phyloP scores from a whole-genome alignment of 2,888 invertebrate species.

The Catonia carolina region DNA sequence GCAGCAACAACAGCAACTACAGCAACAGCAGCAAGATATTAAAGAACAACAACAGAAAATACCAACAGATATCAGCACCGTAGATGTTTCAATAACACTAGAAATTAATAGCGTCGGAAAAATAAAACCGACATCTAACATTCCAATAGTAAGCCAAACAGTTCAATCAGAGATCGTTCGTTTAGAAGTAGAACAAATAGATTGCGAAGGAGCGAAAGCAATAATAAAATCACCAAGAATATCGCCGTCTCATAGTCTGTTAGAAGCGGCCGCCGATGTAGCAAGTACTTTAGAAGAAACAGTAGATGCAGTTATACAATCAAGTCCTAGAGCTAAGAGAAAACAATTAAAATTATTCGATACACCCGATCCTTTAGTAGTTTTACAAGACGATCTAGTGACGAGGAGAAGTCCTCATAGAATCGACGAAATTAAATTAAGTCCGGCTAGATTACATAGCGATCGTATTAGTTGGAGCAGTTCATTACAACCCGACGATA shows the following conservation, averaged over 20 bases:
- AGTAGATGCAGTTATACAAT: constrained; percentile 59
- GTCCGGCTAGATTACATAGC: constrained; percentile 13
- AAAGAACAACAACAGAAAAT: too few relatives aligned
- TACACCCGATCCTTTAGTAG: constrained; percentile 28
- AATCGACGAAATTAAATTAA: constrained; percentile 11
- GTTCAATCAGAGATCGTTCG: constrained; percentile 17
- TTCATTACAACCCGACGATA: constrained; percentile 11
- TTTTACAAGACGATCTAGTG: constrained; percentile 31
- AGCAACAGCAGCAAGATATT: too few relatives aligned
- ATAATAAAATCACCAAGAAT: constrained; percentile 24
- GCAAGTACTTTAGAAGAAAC: constrained; percentile 61
- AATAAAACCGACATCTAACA: too few relatives aligned
- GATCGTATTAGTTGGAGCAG: background rate
- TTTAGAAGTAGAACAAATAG: constrained; percentile 27
- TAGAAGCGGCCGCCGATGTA: constrained; percentile 60
- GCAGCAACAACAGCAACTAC: too few relatives aligned
- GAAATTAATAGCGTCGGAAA: too few relatives aligned
- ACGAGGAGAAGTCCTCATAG: constrained; percentile 19
- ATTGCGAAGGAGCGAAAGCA: constrained; percentile 13
- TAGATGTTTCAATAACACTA: too few relatives aligned
- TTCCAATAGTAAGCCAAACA: too few relatives aligned
- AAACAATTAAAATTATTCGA: constrained; percentile 28
- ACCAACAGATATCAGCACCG: too few relatives aligned
- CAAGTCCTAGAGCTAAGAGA: constrained; percentile 42
- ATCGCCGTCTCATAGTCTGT: constrained; percentile 46